These are phyloP conservation scores for Diuraphis noxia DNA, from an alignment of 1,140 invertebrate genomes.

Conservation along the genomic window DNA sequence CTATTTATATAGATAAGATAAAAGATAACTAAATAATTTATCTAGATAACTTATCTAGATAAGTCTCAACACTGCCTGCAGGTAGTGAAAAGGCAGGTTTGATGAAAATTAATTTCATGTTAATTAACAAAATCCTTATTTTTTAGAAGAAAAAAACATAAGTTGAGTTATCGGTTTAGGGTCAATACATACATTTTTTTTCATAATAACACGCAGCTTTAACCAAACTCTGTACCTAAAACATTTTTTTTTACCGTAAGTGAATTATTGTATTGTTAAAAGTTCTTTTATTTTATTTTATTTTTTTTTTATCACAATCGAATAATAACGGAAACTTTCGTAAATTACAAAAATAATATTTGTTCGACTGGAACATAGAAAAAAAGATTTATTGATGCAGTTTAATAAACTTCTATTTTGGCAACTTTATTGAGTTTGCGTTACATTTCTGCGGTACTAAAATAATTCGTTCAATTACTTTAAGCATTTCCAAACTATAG, in stretches of 20 bases:
- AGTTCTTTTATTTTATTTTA: no score
- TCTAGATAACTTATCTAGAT: no score
- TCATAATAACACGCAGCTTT: neutral
- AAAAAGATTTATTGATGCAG: neutral
- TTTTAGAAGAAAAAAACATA: neutral
- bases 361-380: neutral
- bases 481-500: neutral
- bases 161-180: neutral
- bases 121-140: neutral
- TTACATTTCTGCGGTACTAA: neutral
- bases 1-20: no score
- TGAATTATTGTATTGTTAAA: neutral
- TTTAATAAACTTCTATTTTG: neutral
- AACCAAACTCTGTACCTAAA: neutral
- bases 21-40: no score
- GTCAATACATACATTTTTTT: neutral
- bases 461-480: neutral
- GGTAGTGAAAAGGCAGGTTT: neutral
- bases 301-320: neutral
- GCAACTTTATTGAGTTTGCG: neutral
- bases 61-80: no score
- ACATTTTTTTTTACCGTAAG: neutral
- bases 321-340: neutral
- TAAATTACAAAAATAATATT: neutral
- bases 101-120: neutral